Conservation (phyloP, 2,888 invertebrate genomes). For the Campopleginae sp. region DNA sequence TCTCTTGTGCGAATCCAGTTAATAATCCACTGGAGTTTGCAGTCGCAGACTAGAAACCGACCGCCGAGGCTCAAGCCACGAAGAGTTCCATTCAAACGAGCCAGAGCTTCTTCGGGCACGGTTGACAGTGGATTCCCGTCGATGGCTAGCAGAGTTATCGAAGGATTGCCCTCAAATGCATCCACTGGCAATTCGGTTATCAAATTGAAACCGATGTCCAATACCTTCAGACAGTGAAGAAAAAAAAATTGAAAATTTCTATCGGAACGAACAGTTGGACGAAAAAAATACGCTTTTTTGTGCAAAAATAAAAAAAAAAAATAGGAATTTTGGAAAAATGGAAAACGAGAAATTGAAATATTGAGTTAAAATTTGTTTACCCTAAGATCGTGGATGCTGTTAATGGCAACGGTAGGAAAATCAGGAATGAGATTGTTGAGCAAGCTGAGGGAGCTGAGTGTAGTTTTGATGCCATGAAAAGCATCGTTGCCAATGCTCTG, state of each 20-base stretch:
- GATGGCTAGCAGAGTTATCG: conserved; percentile 93
- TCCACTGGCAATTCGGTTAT: conserved; percentile 92
- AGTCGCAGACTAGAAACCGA: conserved; percentile 94
- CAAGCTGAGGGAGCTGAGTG: conserved; percentile 94
- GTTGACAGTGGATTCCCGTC: conserved; percentile 96
- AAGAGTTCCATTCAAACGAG: conserved; percentile 92
- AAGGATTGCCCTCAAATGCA: conserved; percentile 92
- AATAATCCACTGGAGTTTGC: conserved; percentile 94
- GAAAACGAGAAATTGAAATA: neutral
- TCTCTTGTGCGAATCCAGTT: conserved; percentile 95
- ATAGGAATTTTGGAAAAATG: neutral
- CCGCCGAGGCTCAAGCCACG: conserved; percentile 95
- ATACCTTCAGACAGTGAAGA: conserved; percentile 85
- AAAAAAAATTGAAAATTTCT: neutral
- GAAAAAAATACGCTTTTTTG: no score
- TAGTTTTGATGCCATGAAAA: conserved; percentile 92
- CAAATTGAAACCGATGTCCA: conserved; percentile 97
- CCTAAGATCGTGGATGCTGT: conserved; percentile 91
- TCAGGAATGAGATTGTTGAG: conserved; percentile 95
- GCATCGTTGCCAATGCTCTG: conserved; percentile 91
- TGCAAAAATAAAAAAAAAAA: neutral
- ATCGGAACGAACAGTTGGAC: neutral
- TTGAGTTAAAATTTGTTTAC: conserved; percentile 78
- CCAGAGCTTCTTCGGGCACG: conserved; percentile 91
- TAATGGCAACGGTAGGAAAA: conserved; percentile 93